Evolutionary conservation across 2,888 invertebrate genomes (phyloP).

Genomic region (Drosophila falleni): DNA sequence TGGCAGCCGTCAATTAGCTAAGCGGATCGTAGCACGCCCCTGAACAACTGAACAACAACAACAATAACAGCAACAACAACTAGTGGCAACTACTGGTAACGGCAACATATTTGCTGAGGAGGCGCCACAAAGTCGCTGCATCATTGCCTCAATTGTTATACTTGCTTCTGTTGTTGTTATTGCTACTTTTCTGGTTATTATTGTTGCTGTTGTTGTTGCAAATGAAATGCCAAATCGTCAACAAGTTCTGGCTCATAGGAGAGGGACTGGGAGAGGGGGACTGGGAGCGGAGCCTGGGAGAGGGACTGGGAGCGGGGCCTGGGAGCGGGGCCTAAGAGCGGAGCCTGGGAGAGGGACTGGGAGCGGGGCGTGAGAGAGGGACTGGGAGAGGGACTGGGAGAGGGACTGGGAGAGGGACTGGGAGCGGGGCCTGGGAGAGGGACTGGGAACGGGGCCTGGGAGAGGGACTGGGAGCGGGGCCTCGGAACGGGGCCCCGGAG

Average conservation of each 20-base stretch:
- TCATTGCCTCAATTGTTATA: constrained; percentile 61
- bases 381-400: too few relatives aligned
- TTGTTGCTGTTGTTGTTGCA: constrained; percentile 26
- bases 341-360: too few relatives aligned
- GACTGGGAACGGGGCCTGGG: too few relatives aligned
- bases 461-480: too few relatives aligned
- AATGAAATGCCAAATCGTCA: constrained; percentile 67
- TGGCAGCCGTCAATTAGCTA: constrained; percentile 81
- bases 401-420: too few relatives aligned
- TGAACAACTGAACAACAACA: constrained; percentile 31
- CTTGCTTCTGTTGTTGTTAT: constrained; percentile 7
- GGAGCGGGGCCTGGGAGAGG: too few relatives aligned
- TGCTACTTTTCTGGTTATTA: constrained; percentile 16
- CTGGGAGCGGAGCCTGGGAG: too few relatives aligned
- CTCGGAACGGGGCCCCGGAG: too few relatives aligned
- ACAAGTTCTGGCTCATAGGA: constrained; percentile 77
- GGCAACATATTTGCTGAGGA: constrained; percentile 58
- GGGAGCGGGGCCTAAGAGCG: too few relatives aligned
- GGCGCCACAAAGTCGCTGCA: constrained; percentile 72
- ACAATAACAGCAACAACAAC: constrained; percentile 20
- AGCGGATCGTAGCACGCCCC: constrained; percentile 76
- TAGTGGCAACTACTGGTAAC: constrained; percentile 15
- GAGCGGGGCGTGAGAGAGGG: too few relatives aligned
- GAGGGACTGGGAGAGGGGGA: too few relatives aligned
- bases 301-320: too few relatives aligned